Evolutionary conservation across 2,888 invertebrate species (phyloP), one percentile per base, ranked within the genome.

Genomic region (Sinotaia quadrata): DNA sequence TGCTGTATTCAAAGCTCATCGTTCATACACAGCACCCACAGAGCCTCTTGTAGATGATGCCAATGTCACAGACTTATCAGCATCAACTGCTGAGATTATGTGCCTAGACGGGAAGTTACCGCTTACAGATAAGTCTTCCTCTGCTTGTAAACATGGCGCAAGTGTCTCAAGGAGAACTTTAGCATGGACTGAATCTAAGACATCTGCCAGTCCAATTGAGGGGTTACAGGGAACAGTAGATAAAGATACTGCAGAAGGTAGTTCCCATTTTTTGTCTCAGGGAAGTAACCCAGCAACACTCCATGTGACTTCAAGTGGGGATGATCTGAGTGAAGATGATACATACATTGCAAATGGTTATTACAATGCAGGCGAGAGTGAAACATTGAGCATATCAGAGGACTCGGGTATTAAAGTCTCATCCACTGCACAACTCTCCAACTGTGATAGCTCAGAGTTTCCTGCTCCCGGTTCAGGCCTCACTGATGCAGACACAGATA

Each of bases 271-370:
- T 18, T 31, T 31, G 21, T 54, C 54, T 29, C 27, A 24, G 31
- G 54, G 18, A 54, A 8, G 8, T 27, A 24, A 2, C 27, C 8
- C 5, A 5, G 7, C 54, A 5, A 15, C 18, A 21, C 24, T 2
- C 18, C 27, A 2, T 4, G 18, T 4, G 1, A 29, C 54, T 8
- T 54, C 54, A 24, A 54, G 27, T 31, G 29, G 2, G 27, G 81
- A 81, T 74, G 79, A 78, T 66, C 68, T 72, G 21, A 80, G 78
- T 72, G 81, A 83, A 75, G 81, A 81, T 75, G 81, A 80, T 51
- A 79, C 77, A 2, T 75, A 77, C 75, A 69, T 82, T 44, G 80
- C 79, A 18, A 81, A 81, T 73, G 81, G 81, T 29, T 81, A 76
- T 67, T 79, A 82, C 74, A 78, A 70, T 24, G 61, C 37, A 2